Base-by-base conservation (phyloP, 2,113 vertebrate species). In the Boulengeromyrus knoepffleri region DNA sequence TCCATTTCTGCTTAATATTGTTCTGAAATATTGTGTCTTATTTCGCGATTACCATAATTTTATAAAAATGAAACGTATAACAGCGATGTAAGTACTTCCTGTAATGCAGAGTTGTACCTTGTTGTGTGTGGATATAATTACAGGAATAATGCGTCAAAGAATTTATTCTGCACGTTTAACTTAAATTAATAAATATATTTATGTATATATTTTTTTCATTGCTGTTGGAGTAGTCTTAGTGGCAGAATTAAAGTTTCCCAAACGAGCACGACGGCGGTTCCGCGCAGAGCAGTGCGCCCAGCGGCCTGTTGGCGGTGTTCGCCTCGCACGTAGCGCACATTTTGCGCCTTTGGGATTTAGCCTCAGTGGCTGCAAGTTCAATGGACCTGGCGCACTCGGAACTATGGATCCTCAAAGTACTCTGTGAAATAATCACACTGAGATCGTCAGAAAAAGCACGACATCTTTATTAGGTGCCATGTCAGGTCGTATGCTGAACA, bases 241-340 rank as follows among this genome's bases (percentile, higher is more conserved):
- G 62, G n/a, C n/a, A 66, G n/a, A 70, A 31, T 70, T 70, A 31
- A 70, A 70, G 62, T 70, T 70, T 70, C 62, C 3, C 27, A 5
- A 27, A 70, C 3, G n/a, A 27, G 62, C 10, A 70, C 10, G 3
- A 12, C 27, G 3, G 10, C 62, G 62, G 10, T 5, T 62, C 10
- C n/a, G 62, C 62, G n/a, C 62, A 13, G 62, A 70, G 91, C 91
- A 93, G 91, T 93, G 93, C 91, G 89, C 92, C 58, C 88, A 89
- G 88, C 56, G 91, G 92, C 93, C 93, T 93, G 92, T 88, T 91
- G 93, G 95, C 89, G 94, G 94, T 92, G 94, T 92, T 52, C 90
- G 36, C 42, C 88, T 92, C 89, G 90, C 89, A 58, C 39, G 90
- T 89, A 77, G 3, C n/a, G 27, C 70, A 24, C 42, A 53, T 52